These are phyloP conservation scores for Byasa hedistus DNA, from an alignment of 2,888 invertebrate genomes.

Conservation along the genomic window DNA sequence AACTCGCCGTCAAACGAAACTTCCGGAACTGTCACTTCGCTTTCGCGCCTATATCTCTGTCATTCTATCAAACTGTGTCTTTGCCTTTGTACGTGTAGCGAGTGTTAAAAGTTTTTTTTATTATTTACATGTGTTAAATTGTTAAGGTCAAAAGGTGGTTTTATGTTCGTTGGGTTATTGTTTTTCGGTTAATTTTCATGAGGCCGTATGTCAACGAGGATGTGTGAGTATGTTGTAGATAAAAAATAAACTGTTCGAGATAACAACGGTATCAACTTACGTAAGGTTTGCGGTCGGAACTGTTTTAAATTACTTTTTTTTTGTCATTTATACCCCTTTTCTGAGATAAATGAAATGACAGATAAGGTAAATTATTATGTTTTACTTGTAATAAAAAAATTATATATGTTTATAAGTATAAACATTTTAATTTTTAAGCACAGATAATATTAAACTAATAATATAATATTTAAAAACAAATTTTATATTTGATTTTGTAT, in stretches of 20 bases:
- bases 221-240: slow-evolving; percentile 63
- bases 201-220: slow-evolving; percentile 35
- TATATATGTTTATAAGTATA: too few species aligned
- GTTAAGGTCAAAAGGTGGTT: slow-evolving; percentile 54
- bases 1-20: slow-evolving; percentile 34
- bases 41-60: slow-evolving; percentile 57
- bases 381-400: not conserved
- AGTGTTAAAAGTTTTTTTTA: slow-evolving; percentile 58
- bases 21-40: slow-evolving; percentile 35
- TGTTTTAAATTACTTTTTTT: slow-evolving; percentile 44
- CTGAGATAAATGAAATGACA: not conserved
- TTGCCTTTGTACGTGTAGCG: slow-evolving; percentile 54
- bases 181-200: slow-evolving; percentile 35
- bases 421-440: too few species aligned
- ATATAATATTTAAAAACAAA: too few species aligned
- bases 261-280: slow-evolving; percentile 60
- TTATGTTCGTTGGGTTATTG: slow-evolving; percentile 36
- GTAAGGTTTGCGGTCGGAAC: slow-evolving; percentile 57
- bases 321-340: not conserved
- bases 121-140: slow-evolving; percentile 44
- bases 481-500: too few species aligned
- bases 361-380: not conserved
- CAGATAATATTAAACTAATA: too few species aligned
- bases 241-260: slow-evolving; percentile 50
- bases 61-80: slow-evolving; percentile 31